Evolutionary conservation across 1,140 invertebrate species (phyloP).

Genomic region (Anagrus nilaparvatae): DNA sequence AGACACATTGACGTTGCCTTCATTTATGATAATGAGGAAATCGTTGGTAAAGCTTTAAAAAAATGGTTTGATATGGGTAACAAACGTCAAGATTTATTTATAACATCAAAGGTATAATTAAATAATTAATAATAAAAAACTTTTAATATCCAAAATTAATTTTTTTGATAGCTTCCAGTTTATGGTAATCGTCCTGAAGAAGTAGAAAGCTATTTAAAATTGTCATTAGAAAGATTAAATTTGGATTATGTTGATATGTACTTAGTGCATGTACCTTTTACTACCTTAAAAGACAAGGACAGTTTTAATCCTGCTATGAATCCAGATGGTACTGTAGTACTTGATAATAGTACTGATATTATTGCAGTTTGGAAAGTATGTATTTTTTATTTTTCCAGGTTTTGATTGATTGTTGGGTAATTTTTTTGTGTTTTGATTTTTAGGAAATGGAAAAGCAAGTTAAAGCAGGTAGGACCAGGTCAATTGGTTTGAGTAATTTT

Average conservation of each 20-base stretch:
- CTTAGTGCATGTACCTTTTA: slow-evolving; percentile 72
- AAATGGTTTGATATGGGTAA: slow-evolving; percentile 61
- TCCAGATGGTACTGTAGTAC: slow-evolving; percentile 50
- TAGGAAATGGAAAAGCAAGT: slow-evolving; percentile 62
- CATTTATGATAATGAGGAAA: slow-evolving; percentile 70
- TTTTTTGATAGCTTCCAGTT: slow-evolving; percentile 42
- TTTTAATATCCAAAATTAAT: slow-evolving; percentile 5
- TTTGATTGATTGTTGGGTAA: too few species aligned
- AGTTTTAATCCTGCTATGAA: slow-evolving; percentile 36
- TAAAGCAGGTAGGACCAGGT: slow-evolving; percentile 49
- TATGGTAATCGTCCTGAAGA: slow-evolving; percentile 56
- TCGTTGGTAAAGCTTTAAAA: slow-evolving; percentile 66
- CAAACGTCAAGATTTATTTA: slow-evolving; percentile 67
- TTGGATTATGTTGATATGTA: slow-evolving; percentile 78
- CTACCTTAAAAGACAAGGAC: slow-evolving; percentile 43
- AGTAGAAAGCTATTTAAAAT: slow-evolving; percentile 59
- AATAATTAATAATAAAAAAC: neutral
- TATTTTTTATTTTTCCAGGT: slow-evolving; percentile 7
- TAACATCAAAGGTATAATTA: slow-evolving; percentile 67
- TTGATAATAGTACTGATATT: slow-evolving; percentile 59
- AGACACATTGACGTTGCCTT: slow-evolving; percentile 73
- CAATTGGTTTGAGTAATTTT: slow-evolving; percentile 74
- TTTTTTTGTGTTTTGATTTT: too few species aligned
- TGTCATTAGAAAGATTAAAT: slow-evolving; percentile 60
- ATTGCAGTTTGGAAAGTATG: slow-evolving; percentile 62